These are phyloP conservation scores for Drosophila leontia DNA, from an alignment of 1,140 invertebrate species.

Conservation along the genomic window DNA sequence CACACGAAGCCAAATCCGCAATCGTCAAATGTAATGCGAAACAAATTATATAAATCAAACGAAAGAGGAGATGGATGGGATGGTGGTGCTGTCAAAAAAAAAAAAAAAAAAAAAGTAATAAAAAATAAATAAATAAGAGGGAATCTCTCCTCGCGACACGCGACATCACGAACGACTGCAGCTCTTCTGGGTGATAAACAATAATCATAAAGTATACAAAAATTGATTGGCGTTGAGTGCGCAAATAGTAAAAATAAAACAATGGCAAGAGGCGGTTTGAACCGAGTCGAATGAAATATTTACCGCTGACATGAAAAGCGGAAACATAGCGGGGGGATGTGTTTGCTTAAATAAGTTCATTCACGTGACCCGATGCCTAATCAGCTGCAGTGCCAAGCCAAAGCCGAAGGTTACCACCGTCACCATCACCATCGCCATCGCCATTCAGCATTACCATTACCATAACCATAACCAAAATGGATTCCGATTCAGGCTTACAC, in stretches of 20 bases:
- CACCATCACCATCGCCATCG: slow-evolving; percentile 3
- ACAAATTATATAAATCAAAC: slow-evolving; percentile 64
- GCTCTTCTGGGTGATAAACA: slow-evolving; percentile 49
- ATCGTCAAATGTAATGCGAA: slow-evolving; percentile 73
- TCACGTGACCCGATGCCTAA: slow-evolving; percentile 64
- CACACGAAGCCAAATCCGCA: slow-evolving; percentile 69
- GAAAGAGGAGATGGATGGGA: neutral
- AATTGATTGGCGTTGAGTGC: slow-evolving; percentile 79
- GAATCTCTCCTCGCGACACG: slow-evolving; percentile 58
- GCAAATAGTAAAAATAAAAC: slow-evolving; percentile 33
- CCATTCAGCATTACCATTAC: slow-evolving; percentile 6
- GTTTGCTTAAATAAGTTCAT: slow-evolving; percentile 65
- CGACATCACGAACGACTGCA: slow-evolving; percentile 54
- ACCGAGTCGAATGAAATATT: slow-evolving; percentile 43
- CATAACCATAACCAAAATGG: slow-evolving; percentile 19
- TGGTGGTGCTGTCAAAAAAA: slow-evolving; percentile 31
- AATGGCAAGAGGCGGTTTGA: neutral
- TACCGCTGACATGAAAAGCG: slow-evolving; percentile 60
- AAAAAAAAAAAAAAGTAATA: slow-evolving; percentile 30
- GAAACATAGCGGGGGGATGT: slow-evolving; percentile 45
- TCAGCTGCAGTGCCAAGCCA: slow-evolving; percentile 35
- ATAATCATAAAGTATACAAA: slow-evolving; percentile 75
- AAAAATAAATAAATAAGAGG: slow-evolving; percentile 37
- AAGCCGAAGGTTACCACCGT: slow-evolving; percentile 30
- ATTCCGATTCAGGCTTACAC: slow-evolving; percentile 11